Conservation (phyloP, 2,113 vertebrate genomes). For the Ariopsis seemanni region DNA sequence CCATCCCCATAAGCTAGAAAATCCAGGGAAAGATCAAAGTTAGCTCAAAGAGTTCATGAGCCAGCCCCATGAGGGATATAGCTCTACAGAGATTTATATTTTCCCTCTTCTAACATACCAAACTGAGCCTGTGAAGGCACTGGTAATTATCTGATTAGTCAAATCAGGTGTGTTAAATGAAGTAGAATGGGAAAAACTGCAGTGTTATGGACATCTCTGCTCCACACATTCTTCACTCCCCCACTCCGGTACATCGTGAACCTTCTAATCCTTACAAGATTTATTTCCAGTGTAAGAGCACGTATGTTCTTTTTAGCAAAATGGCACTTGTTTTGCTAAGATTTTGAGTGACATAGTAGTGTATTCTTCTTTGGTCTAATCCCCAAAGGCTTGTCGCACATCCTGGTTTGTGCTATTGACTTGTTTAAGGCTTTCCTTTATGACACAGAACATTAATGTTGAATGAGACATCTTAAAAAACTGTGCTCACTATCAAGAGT, state of each 20-base stretch:
- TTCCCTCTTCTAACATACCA: neutral
- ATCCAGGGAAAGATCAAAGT: conserved; percentile 6
- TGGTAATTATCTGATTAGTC: neutral
- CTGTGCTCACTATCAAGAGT: neutral
- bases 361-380: neutral
- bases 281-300: neutral
- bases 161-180: neutral
- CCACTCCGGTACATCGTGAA: neutral
- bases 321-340: neutral
- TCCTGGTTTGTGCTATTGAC: neutral
- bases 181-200: neutral
- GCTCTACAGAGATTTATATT: neutral
- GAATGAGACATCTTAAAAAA: neutral
- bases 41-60: neutral
- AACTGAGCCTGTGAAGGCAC: neutral
- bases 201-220: neutral
- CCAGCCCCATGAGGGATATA: neutral
- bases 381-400: neutral
- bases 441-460: neutral
- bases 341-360: neutral
- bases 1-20: neutral
- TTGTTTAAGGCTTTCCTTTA: neutral
- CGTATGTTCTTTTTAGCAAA: neutral
- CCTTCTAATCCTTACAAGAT: neutral
- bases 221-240: neutral